Conservation (phyloP, 2,113 vertebrate genomes). For the Ptychochromis oligacanthus region DNA sequence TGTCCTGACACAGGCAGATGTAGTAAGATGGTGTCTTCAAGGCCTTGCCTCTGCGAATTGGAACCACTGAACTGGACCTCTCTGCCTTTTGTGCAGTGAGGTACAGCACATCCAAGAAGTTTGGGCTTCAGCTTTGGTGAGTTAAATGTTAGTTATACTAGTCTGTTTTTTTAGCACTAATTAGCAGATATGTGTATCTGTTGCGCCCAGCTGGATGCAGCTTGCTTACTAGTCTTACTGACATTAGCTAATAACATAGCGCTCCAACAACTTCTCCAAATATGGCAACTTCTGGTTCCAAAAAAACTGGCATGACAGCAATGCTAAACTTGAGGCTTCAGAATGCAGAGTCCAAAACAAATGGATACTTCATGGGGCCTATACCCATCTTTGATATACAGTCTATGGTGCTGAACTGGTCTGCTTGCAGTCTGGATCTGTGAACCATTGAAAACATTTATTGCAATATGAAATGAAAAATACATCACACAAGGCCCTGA, state of each 20-base stretch:
- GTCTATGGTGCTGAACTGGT: too few relatives aligned
- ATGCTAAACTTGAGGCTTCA: too few relatives aligned
- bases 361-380: too few relatives aligned
- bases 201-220: not conserved
- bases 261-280: not conserved
- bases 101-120: too few relatives aligned
- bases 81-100: not conserved
- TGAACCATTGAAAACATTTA: too few relatives aligned
- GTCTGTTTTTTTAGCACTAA: not conserved
- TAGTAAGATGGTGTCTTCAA: too few relatives aligned
- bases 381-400: too few relatives aligned
- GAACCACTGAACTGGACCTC: not conserved
- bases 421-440: too few relatives aligned
- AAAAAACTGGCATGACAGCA: too few relatives aligned
- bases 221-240: not conserved
- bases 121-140: not conserved
- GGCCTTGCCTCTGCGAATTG: not conserved
- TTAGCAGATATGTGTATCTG: not conserved
- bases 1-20: not conserved
- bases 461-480: too few relatives aligned
- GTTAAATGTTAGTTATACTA: not conserved
- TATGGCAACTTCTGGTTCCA: not conserved
- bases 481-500: too few relatives aligned
- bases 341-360: too few relatives aligned
- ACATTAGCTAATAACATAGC: not conserved